Percentiles rank a stretch among this genome's conserved stretches.
Evolutionary conservation across 2,797 vertebrate species (phyloP).

Genomic region (Oreortyx pictus): DNA sequence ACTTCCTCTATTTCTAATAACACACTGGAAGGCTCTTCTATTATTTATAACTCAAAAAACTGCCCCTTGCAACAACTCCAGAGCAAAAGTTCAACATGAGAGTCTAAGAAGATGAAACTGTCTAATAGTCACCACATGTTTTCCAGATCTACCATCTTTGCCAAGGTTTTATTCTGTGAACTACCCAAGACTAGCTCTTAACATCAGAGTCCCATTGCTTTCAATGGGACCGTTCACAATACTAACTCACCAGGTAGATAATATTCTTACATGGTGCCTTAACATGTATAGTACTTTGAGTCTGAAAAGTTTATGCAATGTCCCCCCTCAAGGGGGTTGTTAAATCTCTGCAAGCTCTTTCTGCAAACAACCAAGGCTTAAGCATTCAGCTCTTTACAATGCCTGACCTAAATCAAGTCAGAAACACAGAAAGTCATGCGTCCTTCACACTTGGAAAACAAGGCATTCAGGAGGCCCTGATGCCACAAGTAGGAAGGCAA

Average conservation of each 20-base stretch:
- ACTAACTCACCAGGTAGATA: background rate
- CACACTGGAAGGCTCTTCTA: background rate
- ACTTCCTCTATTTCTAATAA: background rate
- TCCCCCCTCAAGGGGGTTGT: background rate
- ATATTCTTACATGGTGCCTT: background rate
- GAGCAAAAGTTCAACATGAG: background rate
- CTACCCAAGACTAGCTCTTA: background rate
- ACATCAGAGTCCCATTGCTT: background rate
- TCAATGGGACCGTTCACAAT: background rate
- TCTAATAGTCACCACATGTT: background rate
- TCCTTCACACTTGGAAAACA: conserved; percentile 8
- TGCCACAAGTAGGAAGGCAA: background rate
- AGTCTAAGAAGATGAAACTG: background rate
- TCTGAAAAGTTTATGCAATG: background rate
- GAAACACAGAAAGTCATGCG: background rate
- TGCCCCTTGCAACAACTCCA: background rate
- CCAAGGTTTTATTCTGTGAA: background rate
- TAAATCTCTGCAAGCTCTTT: conserved; percentile 10
- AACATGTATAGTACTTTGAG: background rate
- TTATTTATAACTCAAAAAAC: background rate
- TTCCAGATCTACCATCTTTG: background rate
- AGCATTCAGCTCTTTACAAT: conserved; percentile 55
- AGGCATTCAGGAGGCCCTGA: conserved; percentile 17
- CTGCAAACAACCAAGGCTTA: conserved; percentile 39
- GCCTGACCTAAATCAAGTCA: conserved; percentile 60